Evolutionary conservation across 2,888 invertebrate genomes (phyloP).

Genomic region (Conops quadrifasciatus): DNA sequence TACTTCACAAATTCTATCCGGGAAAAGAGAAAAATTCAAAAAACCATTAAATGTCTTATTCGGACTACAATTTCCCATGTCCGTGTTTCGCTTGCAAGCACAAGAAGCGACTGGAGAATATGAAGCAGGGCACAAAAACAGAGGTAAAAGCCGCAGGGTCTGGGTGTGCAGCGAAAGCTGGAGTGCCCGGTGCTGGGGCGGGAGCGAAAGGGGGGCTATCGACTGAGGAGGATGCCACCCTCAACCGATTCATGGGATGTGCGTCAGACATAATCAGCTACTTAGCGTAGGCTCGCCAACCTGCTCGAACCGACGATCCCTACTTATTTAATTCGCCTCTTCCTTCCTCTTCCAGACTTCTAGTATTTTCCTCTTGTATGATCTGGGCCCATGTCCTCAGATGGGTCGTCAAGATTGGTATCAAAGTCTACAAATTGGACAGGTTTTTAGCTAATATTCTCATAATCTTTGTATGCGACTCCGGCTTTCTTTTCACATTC

Average conservation of each 20-base stretch:
- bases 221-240: too few species aligned
- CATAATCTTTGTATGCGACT: neutral
- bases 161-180: too few species aligned
- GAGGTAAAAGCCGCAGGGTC: neutral
- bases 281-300: conserved; percentile 41
- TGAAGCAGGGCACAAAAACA: too few species aligned
- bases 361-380: conserved; percentile 49
- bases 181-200: too few species aligned
- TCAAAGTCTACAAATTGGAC: conserved; percentile 37
- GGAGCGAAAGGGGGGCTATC: too few species aligned
- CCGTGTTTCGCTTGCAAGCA: conserved; percentile 48
- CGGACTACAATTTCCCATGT: conserved; percentile 42
- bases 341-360: conserved; percentile 47
- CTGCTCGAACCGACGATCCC: neutral
- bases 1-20: neutral
- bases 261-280: conserved; percentile 40
- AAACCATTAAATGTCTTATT: neutral
- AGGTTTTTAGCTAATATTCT: conserved; percentile 36
- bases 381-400: conserved; percentile 53
- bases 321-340: neutral
- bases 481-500: neutral
- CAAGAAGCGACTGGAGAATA: neutral
- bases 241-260: neutral
- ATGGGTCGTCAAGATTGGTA: conserved; percentile 42
- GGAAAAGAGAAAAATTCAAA: conserved; percentile 19